Evolutionary conservation across 2,888 invertebrate genomes (phyloP).

Genomic region (Ichneumon xanthorius): DNA sequence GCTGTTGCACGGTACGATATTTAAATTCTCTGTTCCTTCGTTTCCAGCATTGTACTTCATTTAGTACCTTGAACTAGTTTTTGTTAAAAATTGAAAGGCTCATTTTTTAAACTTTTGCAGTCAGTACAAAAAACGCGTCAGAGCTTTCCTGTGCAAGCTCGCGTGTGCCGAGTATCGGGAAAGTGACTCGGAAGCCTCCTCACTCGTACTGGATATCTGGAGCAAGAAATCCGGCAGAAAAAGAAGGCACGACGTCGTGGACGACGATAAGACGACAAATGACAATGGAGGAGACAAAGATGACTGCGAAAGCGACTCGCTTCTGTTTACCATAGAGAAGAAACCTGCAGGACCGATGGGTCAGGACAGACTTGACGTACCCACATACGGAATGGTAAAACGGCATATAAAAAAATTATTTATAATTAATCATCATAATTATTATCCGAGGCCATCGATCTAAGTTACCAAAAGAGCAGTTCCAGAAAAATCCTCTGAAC

Average conservation of each 20-base stretch:
- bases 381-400: slow-evolving; percentile 84
- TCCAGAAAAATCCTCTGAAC: too few species aligned
- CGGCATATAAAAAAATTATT: too few species aligned
- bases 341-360: slow-evolving; percentile 80
- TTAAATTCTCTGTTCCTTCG: slow-evolving; percentile 18
- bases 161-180: slow-evolving; percentile 62
- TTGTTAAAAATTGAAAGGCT: background rate
- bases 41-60: slow-evolving; percentile 26
- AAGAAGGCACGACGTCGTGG: slow-evolving; percentile 59
- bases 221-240: slow-evolving; percentile 69
- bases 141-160: slow-evolving; percentile 74
- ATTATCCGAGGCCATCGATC: too few species aligned
- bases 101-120: slow-evolving; percentile 65
- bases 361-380: slow-evolving; percentile 80
- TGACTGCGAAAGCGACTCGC: slow-evolving; percentile 51
- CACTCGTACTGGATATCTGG: slow-evolving; percentile 80
- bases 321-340: slow-evolving; percentile 85
- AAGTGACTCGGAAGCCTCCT: slow-evolving; percentile 69
- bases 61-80: background rate
- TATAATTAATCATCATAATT: background rate
- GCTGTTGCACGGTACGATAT: slow-evolving; percentile 76
- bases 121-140: slow-evolving; percentile 73
- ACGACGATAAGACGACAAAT: slow-evolving; percentile 63
- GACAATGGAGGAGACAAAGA: slow-evolving; percentile 24
- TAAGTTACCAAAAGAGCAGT: too few species aligned